Base-by-base conservation (phyloP, 2,113 vertebrate genomes). In the Tachysurus vachellii region DNA sequence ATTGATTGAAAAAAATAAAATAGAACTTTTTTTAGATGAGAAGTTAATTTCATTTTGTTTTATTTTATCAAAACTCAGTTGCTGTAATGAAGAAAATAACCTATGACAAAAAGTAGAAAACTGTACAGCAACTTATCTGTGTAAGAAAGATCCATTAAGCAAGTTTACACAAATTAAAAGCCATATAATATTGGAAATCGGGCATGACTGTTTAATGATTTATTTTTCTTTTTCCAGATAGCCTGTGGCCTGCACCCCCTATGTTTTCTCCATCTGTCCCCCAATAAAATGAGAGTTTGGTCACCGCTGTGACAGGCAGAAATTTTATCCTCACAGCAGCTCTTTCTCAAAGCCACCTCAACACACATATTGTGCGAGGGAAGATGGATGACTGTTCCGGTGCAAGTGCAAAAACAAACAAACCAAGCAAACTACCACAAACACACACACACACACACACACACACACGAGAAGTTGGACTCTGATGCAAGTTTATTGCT, bases 371-470 rank as follows among this genome's bases (percentile, higher is more conserved):
- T 50, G 53, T 26, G 82, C 31, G 53, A 57, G 23, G 70, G 31
- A 70, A 83, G 89, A 89, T 83, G 44, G 84, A 89, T 89, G 88
- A 31, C 83, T 83, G 83, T 75, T 70, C 54, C 2, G 17, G 62
- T 26, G 83, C 59, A 28, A 89, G 61, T 8, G 68, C 70, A 73
- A 64, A 42, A 71, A 31, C 68, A 64, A 36, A 86, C 59, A 50
- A 50, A 50, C 47, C 1, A 50, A 50, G 4, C 5, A 50, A 50
- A 50, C 47, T 3, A 2, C 47, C 47, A 50, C 47, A 47, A 3
- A 14, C 44, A 54, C n/a, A 62, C 10, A 42, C 4, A 68, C 61
- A 47, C 59, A 14, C 44, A 54, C n/a, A 62, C 10, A 42, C 59
- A 14, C 44, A 54, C n/a, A 62, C 10, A 42, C 4, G 28, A 70